These are phyloP conservation scores for Caenorhabditis becei DNA, from an alignment of 2,888 invertebrate genomes.

Conservation along the genomic window DNA sequence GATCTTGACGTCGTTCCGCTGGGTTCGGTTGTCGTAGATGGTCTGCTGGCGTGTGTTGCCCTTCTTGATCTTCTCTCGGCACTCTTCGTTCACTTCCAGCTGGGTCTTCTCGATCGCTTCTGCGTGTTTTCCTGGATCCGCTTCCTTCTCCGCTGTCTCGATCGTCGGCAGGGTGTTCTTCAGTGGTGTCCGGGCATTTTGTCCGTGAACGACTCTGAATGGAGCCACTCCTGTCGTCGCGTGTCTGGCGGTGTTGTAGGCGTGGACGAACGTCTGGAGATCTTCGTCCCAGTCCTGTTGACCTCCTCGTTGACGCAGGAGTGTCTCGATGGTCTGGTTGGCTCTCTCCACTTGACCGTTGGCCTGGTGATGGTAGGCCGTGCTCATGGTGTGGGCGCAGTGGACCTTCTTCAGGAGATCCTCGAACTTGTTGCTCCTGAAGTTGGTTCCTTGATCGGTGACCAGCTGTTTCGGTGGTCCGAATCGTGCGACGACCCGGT, in stretches of 20 bases:
- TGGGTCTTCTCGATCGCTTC: neutral
- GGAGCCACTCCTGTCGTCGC: conserved; percentile 43
- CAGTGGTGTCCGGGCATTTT: neutral
- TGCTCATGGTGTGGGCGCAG: neutral
- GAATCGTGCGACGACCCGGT: conserved; percentile 12
- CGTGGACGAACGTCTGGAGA: conserved; percentile 31
- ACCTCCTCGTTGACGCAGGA: conserved; percentile 28
- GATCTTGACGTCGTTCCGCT: neutral
- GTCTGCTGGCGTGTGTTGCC: neutral
- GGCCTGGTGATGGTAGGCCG: conserved; percentile 57
- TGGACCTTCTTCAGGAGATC: neutral
- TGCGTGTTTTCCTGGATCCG: neutral
- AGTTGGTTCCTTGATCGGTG: conserved; percentile 37
- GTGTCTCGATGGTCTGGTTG: conserved; percentile 52
- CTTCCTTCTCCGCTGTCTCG: neutral
- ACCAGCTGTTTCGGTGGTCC: conserved; percentile 30
- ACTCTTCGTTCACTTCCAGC: neutral
- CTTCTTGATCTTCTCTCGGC: neutral
- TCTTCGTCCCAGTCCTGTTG: conserved; percentile 49
- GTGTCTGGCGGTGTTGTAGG: conserved; percentile 50
- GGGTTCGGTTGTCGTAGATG: neutral
- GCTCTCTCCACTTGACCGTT: conserved; percentile 61
- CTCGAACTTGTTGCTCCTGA: conserved; percentile 13
- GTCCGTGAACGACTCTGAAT: conserved; percentile 8
- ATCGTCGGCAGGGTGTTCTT: neutral